Conservation (phyloP, 2,113 vertebrate genomes). For the Theristicus caerulescens region DNA sequence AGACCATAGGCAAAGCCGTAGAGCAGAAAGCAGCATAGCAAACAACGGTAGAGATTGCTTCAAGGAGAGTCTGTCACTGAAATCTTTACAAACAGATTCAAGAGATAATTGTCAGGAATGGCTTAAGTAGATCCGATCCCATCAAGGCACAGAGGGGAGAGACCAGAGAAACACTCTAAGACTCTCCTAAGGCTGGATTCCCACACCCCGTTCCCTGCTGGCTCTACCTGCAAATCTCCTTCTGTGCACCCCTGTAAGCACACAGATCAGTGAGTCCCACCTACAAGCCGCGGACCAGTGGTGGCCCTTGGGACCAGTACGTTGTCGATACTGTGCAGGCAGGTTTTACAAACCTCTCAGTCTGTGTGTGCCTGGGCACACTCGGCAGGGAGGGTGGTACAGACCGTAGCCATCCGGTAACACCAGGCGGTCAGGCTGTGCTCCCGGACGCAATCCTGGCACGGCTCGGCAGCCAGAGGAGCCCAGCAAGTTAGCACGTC, state of each 20-base stretch:
- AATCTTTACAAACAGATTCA: neutral
- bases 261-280: neutral
- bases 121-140: neutral
- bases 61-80: neutral
- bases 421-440: neutral
- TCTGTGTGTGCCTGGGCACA: neutral
- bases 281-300: too few relatives aligned
- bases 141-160: neutral
- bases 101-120: neutral
- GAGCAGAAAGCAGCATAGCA: neutral
- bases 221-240: neutral
- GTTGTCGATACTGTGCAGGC: neutral
- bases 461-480: neutral
- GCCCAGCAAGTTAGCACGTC: neutral
- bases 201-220: neutral
- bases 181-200: neutral
- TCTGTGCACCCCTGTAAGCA: too few relatives aligned
- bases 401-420: neutral
- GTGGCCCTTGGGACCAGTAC: neutral
- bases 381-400: neutral
- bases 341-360: neutral
- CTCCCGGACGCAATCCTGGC: neutral
- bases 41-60: neutral
- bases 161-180: neutral
- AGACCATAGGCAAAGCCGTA: neutral